These are phyloP conservation scores for Littorina saxatilis DNA, from an alignment of 1,140 invertebrate species.

Conservation along the genomic window DNA sequence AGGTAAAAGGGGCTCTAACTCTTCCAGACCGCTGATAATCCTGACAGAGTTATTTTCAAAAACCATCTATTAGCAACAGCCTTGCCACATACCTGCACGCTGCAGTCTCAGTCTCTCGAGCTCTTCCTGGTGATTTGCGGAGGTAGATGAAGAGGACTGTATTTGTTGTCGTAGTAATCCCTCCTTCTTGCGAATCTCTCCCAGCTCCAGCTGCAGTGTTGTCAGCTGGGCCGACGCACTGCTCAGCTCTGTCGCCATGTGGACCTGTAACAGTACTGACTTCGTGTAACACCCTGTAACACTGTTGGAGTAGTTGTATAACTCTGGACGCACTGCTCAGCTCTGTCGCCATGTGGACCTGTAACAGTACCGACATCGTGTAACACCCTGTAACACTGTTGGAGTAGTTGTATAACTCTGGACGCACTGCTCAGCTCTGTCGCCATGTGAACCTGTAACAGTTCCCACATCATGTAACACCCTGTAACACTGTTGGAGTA, in stretches of 20 bases:
- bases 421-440: too few relatives aligned
- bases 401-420: slow-evolving; percentile 46
- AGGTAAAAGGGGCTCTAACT: too few relatives aligned
- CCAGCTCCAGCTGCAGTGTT: slow-evolving; percentile 67
- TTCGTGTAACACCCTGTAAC: not conserved
- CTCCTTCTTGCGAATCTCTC: slow-evolving; percentile 63
- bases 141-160: slow-evolving; percentile 49
- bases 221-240: slow-evolving; percentile 64
- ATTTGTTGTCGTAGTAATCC: slow-evolving; percentile 65
- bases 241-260: slow-evolving; percentile 67
- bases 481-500: slow-evolving; percentile 52
- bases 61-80: too few relatives aligned
- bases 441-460: too few relatives aligned
- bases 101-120: slow-evolving; percentile 61
- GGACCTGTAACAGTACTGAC: slow-evolving; percentile 54
- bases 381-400: too few relatives aligned
- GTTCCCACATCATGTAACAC: too few relatives aligned
- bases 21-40: too few relatives aligned
- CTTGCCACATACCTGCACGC: slow-evolving; percentile 68
- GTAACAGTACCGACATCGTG: too few relatives aligned
- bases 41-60: too few relatives aligned
- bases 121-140: slow-evolving; percentile 58
- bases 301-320: too few relatives aligned
- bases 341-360: too few relatives aligned
- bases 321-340: too few relatives aligned